Conservation (phyloP, 1,140 invertebrate species). For the Listronotus bonariensis region DNA sequence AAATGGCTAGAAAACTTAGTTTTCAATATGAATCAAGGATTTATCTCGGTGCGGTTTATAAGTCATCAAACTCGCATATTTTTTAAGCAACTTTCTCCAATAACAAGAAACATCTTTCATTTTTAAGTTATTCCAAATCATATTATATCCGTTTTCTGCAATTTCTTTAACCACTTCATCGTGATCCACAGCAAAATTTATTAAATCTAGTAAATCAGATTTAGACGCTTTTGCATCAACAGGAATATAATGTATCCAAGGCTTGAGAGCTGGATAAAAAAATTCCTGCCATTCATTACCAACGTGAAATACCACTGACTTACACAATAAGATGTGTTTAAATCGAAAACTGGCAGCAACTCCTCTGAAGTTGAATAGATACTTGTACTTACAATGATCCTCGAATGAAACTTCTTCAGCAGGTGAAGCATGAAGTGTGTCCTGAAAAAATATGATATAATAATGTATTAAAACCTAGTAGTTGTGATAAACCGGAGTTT, state of each 20-base stretch:
- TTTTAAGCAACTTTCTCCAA: slow-evolving; percentile 80
- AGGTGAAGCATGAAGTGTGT: slow-evolving; percentile 81
- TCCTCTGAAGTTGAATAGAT: slow-evolving; percentile 94
- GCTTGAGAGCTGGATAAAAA: slow-evolving; percentile 89
- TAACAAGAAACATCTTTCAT: slow-evolving; percentile 86
- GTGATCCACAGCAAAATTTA: slow-evolving; percentile 79
- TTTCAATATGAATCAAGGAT: slow-evolving; percentile 59
- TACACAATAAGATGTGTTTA: slow-evolving; percentile 94
- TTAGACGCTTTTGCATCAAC: slow-evolving; percentile 72
- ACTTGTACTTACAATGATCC: slow-evolving; percentile 92
- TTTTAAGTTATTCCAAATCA: slow-evolving; percentile 83
- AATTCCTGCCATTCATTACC: slow-evolving; percentile 96
- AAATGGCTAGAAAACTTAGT: too few species aligned
- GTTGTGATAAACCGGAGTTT: too few species aligned
- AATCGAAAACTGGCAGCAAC: slow-evolving; percentile 97
- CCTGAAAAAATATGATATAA: slow-evolving; percentile 61
- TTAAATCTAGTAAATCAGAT: slow-evolving; percentile 69
- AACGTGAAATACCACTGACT: slow-evolving; percentile 94
- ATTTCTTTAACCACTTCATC: slow-evolving; percentile 78
- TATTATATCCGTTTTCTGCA: slow-evolving; percentile 78
- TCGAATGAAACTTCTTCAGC: slow-evolving; percentile 88
- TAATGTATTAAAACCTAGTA: too few species aligned
- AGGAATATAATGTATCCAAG: slow-evolving; percentile 96
- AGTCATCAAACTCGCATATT: slow-evolving; percentile 77
- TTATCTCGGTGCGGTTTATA: slow-evolving; percentile 67